Conservation (phyloP, 2,797 vertebrate species). For the Acanthopagrus latus region DNA sequence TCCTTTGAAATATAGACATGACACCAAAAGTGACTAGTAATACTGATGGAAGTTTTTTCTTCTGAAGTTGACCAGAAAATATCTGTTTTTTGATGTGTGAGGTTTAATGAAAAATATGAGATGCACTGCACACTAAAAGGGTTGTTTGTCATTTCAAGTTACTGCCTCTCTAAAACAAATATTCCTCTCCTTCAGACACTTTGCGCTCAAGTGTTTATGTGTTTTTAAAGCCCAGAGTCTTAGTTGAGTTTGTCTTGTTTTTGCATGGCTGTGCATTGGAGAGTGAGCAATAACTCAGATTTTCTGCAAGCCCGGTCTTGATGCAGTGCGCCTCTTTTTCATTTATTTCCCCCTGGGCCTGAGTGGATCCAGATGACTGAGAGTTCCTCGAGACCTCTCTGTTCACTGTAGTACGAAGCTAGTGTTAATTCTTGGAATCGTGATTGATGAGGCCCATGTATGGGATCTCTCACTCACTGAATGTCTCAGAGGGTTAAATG, state of each 20-base stretch:
- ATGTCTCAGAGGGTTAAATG: background rate
- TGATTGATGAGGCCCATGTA: background rate
- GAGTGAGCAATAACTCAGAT: slow-evolving; percentile 21
- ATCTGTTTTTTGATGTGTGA: background rate
- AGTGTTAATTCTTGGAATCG: slow-evolving; percentile 5
- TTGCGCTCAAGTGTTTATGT: background rate
- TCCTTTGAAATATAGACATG: background rate
- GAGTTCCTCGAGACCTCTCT: background rate
- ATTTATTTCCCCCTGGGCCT: slow-evolving; percentile 10
- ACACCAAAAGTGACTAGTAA: background rate
- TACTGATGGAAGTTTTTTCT: background rate
- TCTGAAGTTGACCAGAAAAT: background rate
- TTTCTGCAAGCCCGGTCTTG: slow-evolving; percentile 58
- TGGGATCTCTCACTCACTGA: background rate
- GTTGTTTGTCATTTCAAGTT: background rate
- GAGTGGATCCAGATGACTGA: slow-evolving; percentile 1
- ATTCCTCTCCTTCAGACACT: background rate
- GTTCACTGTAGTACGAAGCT: background rate
- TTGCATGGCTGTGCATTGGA: slow-evolving; percentile 22
- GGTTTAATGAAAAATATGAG: background rate
- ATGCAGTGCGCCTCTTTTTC: slow-evolving; percentile 17
- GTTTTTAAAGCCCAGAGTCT: background rate
- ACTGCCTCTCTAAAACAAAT: background rate
- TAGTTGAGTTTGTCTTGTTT: slow-evolving; percentile 23
- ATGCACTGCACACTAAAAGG: background rate